Evolutionary conservation across 2,888 invertebrate species (phyloP).

Genomic region (Dinocampus coccinellae): DNA sequence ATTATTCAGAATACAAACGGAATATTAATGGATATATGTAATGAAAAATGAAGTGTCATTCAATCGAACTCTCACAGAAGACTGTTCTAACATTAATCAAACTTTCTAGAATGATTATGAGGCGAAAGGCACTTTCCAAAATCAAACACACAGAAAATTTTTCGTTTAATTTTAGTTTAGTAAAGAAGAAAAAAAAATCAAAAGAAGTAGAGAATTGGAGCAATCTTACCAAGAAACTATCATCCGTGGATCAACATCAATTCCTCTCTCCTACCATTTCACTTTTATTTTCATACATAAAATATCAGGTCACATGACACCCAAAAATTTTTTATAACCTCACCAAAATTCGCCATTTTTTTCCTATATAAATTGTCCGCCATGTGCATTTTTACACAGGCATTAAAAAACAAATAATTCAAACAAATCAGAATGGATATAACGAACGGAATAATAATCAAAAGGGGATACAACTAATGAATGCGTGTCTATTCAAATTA

Average conservation of each 20-base stretch:
- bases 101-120: background rate
- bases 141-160: background rate
- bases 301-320: conserved; percentile 19
- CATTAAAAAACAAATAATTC: conserved; percentile 6
- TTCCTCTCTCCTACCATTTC: background rate
- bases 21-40: background rate
- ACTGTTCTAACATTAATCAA: background rate
- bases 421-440: background rate
- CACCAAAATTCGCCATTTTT: background rate
- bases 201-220: background rate
- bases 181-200: background rate
- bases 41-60: background rate
- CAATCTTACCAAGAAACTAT: conserved; percentile 2
- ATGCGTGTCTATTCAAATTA: background rate
- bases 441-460: background rate
- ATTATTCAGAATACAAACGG: background rate
- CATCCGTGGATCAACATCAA: background rate
- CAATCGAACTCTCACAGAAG: background rate
- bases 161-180: background rate
- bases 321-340: background rate
- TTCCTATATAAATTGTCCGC: background rate
- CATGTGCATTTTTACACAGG: background rate
- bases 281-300: conserved; percentile 21
- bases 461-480: background rate
- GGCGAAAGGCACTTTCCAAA: background rate